phyloP scores from a whole-genome alignment of 2,113 vertebrate species.

The Emydura subglobosa region DNA sequence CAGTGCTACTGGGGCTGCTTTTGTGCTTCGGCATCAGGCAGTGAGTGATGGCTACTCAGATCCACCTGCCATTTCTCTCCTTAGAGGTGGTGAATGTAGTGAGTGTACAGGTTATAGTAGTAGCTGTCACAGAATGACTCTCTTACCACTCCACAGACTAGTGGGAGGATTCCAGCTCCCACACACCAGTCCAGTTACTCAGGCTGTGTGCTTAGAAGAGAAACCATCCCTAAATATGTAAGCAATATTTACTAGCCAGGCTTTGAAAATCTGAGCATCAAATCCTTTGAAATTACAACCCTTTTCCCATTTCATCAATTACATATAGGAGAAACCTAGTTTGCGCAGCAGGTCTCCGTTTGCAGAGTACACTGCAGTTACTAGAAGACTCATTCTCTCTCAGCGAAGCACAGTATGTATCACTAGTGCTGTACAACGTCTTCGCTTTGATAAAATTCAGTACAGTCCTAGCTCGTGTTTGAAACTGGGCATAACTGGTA shows the following conservation, averaged over 20 bases:
- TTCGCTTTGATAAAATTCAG: not conserved
- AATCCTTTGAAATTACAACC: not conserved
- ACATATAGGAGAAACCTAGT: not conserved
- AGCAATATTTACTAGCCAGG: not conserved
- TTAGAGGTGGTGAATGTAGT: not conserved
- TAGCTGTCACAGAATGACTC: not conserved
- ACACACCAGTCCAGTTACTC: not conserved
- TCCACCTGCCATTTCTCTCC: not conserved
- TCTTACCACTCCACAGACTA: not conserved
- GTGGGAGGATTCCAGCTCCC: not conserved
- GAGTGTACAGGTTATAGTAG: not conserved
- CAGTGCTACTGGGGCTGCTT: not conserved
- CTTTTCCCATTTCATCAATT: not conserved
- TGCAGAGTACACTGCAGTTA: not conserved
- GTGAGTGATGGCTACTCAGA: not conserved
- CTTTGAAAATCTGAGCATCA: not conserved
- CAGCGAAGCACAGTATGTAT: not conserved
- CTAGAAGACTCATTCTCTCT: not conserved
- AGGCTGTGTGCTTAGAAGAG: not conserved
- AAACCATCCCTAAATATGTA: not conserved
- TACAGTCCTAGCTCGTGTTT: not conserved
- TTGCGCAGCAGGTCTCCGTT: not conserved
- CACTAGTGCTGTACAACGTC: not conserved
- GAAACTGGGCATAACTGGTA: not conserved
- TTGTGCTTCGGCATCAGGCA: not conserved